These are phyloP conservation scores for Luehdorfia chinensis DNA, from an alignment of 1,140 invertebrate genomes.

Conservation along the genomic window DNA sequence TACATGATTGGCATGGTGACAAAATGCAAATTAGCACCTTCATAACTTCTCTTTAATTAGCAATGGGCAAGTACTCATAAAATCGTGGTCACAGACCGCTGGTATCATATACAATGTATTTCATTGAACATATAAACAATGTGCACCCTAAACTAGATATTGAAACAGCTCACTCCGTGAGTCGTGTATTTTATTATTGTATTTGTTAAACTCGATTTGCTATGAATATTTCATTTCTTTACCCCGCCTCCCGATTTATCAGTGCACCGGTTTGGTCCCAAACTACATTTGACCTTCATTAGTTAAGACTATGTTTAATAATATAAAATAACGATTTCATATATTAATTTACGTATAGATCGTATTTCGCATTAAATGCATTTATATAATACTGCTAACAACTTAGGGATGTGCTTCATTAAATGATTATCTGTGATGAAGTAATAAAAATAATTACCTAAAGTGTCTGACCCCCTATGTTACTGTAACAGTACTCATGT, in stretches of 20 bases:
- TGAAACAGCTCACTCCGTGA: constrained; percentile 46
- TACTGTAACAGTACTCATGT: no score
- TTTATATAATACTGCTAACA: constrained; percentile 56
- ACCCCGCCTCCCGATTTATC: constrained; percentile 46
- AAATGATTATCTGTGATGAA: constrained; percentile 44
- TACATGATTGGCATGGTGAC: no score
- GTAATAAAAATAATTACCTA: constrained; percentile 18
- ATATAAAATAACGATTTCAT: constrained; percentile 41
- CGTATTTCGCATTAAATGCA: constrained; percentile 66
- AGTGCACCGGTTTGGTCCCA: constrained; percentile 74
- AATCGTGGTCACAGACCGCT: neutral
- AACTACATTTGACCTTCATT: constrained; percentile 34
- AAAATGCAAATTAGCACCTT: no score
- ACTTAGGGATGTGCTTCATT: constrained; percentile 63
- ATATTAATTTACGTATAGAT: constrained; percentile 62
- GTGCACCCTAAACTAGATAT: constrained; percentile 44
- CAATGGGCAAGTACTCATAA: neutral
- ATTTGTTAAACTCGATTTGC: constrained; percentile 32
- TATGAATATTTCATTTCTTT: constrained; percentile 48
- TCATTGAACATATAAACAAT: constrained; percentile 28
- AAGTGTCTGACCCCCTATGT: no score
- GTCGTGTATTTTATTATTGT: constrained; percentile 22
- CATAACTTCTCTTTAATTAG: no score
- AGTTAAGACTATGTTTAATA: constrained; percentile 31
- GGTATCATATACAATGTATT: constrained; percentile 17